Evolutionary conservation across 2,113 vertebrate genomes (phyloP).

Genomic region (Lonchura striata): DNA sequence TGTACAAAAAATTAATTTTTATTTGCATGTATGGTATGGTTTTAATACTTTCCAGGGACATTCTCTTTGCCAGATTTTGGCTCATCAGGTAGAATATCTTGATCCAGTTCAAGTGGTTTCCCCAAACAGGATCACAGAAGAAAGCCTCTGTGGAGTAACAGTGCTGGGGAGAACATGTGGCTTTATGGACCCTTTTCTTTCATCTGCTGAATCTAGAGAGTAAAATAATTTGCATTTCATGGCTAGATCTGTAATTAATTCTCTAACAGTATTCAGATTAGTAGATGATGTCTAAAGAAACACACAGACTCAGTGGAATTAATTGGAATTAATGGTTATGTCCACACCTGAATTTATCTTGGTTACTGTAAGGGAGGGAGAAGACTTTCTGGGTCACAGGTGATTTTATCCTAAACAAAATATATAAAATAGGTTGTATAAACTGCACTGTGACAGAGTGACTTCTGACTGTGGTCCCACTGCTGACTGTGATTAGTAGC

Average conservation of each 20-base stretch:
- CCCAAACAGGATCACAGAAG: neutral
- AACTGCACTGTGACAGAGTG: neutral
- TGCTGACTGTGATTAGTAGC: neutral
- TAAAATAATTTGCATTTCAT: neutral
- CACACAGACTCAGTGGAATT: neutral
- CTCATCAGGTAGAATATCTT: neutral
- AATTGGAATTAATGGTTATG: neutral
- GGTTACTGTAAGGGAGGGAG: neutral
- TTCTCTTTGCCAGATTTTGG: neutral
- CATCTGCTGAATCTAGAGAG: neutral
- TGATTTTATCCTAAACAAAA: neutral
- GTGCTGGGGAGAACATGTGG: neutral
- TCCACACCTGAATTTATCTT: neutral
- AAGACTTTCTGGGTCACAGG: neutral
- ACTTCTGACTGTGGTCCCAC: neutral
- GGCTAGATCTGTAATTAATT: neutral
- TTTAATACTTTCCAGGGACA: neutral
- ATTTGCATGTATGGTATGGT: neutral
- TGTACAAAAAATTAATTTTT: neutral
- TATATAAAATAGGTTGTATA: neutral
- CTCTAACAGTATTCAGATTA: neutral
- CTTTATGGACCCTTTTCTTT: neutral
- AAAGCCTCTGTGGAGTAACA: neutral
- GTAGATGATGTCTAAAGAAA: neutral
- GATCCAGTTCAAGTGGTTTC: neutral